Evolutionary conservation across 2,888 invertebrate species (phyloP).

Genomic region (Lepidochrysops patricia): DNA sequence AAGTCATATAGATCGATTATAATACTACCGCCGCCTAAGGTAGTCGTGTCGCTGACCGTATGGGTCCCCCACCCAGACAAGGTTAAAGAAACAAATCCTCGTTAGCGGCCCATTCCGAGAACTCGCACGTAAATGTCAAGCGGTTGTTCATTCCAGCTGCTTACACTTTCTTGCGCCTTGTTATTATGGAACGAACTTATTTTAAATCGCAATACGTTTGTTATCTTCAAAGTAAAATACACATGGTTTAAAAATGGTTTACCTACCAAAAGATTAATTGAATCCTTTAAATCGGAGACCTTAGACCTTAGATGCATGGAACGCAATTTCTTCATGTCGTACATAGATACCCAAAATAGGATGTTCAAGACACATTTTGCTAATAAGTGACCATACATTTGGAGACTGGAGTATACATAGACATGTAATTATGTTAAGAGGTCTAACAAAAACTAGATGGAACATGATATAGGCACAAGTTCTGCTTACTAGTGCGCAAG

Average conservation of each 20-base stretch:
- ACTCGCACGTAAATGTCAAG: slow-evolving; percentile 15
- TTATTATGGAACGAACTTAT: neutral
- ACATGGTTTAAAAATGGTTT: too few species aligned
- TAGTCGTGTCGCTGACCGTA: slow-evolving; percentile 59
- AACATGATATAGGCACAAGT: neutral
- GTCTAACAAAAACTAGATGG: neutral
- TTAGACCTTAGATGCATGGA: too few species aligned
- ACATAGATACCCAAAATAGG: too few species aligned
- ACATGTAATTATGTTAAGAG: too few species aligned
- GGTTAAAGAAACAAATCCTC: slow-evolving; percentile 45
- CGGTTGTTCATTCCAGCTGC: neutral
- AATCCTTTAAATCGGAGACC: too few species aligned
- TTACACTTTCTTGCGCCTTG: neutral
- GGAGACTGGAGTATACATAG: too few species aligned
- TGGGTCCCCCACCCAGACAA: slow-evolving; percentile 49
- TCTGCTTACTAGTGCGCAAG: neutral
- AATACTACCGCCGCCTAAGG: slow-evolving; percentile 34
- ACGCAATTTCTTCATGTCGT: too few species aligned
- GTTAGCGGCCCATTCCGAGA: slow-evolving; percentile 44
- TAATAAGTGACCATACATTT: too few species aligned
- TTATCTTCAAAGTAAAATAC: neutral
- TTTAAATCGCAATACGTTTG: neutral
- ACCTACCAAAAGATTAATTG: too few species aligned
- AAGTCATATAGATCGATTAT: neutral
- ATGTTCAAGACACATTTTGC: too few species aligned